A percentile compares a stretch with the other conserved stretches of the same genome.
Evolutionary conservation across 2,888 invertebrate genomes (phyloP).

Genomic region (Boloria euphrosyne): DNA sequence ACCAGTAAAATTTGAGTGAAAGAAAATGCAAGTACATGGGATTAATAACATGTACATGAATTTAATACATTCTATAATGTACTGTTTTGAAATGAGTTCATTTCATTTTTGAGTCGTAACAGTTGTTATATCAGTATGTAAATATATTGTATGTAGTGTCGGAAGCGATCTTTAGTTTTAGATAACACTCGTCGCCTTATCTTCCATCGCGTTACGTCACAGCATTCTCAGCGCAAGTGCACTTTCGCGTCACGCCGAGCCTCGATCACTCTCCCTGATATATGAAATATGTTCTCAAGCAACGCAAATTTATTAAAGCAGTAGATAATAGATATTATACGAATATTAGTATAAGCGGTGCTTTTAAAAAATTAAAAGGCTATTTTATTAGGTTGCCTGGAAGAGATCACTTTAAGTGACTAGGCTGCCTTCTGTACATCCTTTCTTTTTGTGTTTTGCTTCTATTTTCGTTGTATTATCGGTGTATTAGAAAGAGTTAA

Average conservation of each 20-base stretch:
- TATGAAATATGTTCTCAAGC: conserved; percentile 9
- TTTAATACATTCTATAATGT: no score
- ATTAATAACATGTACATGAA: no score
- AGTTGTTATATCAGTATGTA: neutral
- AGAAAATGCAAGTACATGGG: no score
- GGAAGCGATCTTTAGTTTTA: neutral
- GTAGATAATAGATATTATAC: neutral
- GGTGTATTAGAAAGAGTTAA: no score
- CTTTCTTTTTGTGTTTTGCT: no score
- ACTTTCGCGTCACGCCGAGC: neutral
- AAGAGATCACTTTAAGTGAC: no score
- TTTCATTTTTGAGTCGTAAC: no score
- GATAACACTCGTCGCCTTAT: neutral
- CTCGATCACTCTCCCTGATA: conserved; percentile 21
- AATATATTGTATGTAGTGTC: neutral
- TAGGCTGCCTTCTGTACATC: no score
- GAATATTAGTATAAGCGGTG: neutral
- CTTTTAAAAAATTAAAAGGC: neutral
- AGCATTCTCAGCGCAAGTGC: neutral
- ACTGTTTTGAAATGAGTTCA: no score
- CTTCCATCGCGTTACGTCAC: conserved; percentile 9
- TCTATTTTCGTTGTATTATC: no score
- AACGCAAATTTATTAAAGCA: neutral
- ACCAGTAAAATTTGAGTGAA: no score
- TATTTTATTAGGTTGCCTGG: no score